Conservation (phyloP, 2,797 vertebrate genomes). For the Gymnocypris eckloni region DNA sequence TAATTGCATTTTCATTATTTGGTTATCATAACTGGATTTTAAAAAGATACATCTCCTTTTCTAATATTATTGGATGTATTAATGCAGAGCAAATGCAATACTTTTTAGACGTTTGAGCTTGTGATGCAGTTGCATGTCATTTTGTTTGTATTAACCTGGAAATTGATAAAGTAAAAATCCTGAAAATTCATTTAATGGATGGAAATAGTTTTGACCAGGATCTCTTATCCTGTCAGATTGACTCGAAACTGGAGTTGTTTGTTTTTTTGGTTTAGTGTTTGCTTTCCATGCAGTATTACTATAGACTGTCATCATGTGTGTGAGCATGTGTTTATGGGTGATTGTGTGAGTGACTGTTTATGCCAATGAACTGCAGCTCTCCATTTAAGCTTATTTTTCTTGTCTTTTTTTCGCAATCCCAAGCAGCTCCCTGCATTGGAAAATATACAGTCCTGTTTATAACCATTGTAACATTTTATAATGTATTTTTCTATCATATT, state of each 20-base stretch:
- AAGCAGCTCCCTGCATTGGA: conserved; percentile 72
- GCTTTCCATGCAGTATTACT: conserved; percentile 59
- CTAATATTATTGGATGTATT: conserved; percentile 46
- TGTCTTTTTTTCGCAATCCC: conserved; percentile 49
- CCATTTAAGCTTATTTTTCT: conserved; percentile 49
- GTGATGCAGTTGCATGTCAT: conserved; percentile 23
- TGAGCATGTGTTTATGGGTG: conserved; percentile 27
- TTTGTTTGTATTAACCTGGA: conserved; percentile 21
- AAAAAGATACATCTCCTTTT: conserved; percentile 35
- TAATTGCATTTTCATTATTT: conserved; percentile 32
- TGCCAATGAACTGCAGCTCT: conserved; percentile 60
- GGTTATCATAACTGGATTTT: conserved; percentile 52
- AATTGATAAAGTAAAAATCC: conserved; percentile 48
- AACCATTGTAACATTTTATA: conserved; percentile 82
- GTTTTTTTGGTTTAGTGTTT: conserved; percentile 48
- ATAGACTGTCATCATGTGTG: conserved; percentile 32
- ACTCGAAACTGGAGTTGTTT: conserved; percentile 56
- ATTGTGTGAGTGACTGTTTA: conserved; percentile 40
- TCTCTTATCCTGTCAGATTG: conserved; percentile 30
- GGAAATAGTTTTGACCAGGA: conserved; percentile 11
- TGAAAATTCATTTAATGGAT: conserved; percentile 20
- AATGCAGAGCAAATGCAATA: conserved; percentile 53
- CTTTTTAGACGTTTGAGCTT: conserved; percentile 37
- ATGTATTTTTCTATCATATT: conserved; percentile 87
- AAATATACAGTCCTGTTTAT: conserved; percentile 68